Evolutionary conservation across 2,888 invertebrate species (phyloP).

Genomic region (Muschampia plurimacula): DNA sequence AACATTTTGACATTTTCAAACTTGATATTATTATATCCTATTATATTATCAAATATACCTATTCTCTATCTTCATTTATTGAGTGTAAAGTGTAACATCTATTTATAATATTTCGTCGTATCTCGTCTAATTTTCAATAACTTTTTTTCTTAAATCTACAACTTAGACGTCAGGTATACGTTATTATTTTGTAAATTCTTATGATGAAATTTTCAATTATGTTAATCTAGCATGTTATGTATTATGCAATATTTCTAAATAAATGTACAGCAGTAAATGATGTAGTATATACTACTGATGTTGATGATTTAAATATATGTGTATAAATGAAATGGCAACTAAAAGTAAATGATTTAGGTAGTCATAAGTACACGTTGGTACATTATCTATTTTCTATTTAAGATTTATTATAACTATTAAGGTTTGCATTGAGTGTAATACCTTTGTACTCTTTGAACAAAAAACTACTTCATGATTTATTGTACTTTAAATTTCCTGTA

Average conservation of each 20-base stretch:
- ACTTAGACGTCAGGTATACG: not conserved
- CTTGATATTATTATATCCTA: no score
- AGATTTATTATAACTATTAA: conserved; percentile 11
- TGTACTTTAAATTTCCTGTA: conserved; percentile 4
- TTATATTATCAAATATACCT: not conserved
- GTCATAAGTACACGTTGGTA: conserved; percentile 13
- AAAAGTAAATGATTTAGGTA: conserved; percentile 13
- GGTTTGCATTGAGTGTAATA: not conserved
- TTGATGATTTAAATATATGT: not conserved
- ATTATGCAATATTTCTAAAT: not conserved
- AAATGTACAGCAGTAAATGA: not conserved
- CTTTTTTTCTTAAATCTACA: not conserved
- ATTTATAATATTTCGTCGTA: not conserved
- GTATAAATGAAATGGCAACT: conserved; percentile 17
- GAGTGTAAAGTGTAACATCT: not conserved
- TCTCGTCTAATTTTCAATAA: not conserved
- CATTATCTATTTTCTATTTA: conserved; percentile 7
- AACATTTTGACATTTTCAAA: no score
- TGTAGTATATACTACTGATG: not conserved
- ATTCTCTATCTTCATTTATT: not conserved
- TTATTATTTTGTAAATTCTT: not conserved
- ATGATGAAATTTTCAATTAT: not conserved
- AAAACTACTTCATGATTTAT: conserved; percentile 11
- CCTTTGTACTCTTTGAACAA: not conserved
- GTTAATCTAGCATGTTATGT: not conserved